A percentile compares a stretch with the other conserved stretches of the same genome.
These are phyloP conservation scores for Myripristis jacobus DNA, from an alignment of 2,797 vertebrate genomes.

Conservation along the genomic window DNA sequence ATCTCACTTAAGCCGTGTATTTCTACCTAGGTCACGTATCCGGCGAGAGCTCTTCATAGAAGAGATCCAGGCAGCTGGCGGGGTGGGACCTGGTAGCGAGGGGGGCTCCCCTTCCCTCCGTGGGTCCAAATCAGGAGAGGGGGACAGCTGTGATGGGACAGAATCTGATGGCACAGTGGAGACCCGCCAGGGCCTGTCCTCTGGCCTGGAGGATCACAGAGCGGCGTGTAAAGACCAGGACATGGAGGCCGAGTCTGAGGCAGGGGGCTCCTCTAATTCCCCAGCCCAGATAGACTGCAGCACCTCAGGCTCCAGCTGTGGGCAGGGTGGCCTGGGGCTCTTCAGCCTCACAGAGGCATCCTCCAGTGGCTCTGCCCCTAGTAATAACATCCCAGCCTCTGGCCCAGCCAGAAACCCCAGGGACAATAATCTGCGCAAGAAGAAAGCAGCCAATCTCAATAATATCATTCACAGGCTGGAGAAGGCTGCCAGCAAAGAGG, in stretches of 20 bases:
- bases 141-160: conserved; percentile 97
- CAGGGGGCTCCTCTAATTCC: conserved; percentile 86
- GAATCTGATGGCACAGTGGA: conserved; percentile 91
- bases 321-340: conserved; percentile 87
- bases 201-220: conserved; percentile 85
- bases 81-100: conserved; percentile 87
- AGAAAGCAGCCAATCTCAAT: conserved; percentile 99
- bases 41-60: conserved; percentile 98
- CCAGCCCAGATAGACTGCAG: conserved; percentile 87
- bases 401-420: conserved; percentile 86
- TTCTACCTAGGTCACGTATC: conserved; percentile 91
- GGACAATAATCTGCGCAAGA: conserved; percentile 93
- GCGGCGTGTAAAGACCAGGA: conserved; percentile 90
- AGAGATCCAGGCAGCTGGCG: conserved; percentile 96
- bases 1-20: conserved; percentile 40
- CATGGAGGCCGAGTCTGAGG: conserved; percentile 88
- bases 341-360: conserved; percentile 91
- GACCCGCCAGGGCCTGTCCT: conserved; percentile 89
- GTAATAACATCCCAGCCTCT: conserved; percentile 84
- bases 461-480: conserved; percentile 99
- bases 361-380: conserved; percentile 81
- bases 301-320: conserved; percentile 91
- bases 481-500: conserved; percentile 95
- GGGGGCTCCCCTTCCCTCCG: conserved; percentile 93
- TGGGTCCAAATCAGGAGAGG: conserved; percentile 90